Percentiles rank a stretch among this genome's conserved stretches.
These are phyloP conservation scores for Scaptomyza caliginosa DNA, from an alignment of 2,888 invertebrate genomes.

Conservation along the genomic window DNA sequence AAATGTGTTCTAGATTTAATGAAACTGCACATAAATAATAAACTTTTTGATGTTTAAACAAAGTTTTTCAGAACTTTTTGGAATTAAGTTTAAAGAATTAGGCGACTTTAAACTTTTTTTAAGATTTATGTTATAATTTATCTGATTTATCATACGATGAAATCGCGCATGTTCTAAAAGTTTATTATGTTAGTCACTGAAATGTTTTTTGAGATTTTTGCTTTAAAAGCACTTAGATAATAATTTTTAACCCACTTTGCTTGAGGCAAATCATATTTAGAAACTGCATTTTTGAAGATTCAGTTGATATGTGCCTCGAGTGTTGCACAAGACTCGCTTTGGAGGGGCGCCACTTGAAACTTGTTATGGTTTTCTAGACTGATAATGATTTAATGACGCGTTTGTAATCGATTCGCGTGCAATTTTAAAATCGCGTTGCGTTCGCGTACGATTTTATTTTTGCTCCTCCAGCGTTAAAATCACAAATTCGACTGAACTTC, in stretches of 20 bases:
- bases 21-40: no score
- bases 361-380: conserved; percentile 19
- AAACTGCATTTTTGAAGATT: conserved; percentile 66
- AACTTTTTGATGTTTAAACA: not conserved
- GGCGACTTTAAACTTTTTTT: no score
- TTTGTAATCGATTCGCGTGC: conserved; percentile 57
- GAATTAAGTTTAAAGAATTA: no score
- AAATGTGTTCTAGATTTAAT: not conserved
- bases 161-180: no score
- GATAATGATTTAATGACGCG: conserved; percentile 19
- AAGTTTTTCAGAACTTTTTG: conserved; percentile 2
- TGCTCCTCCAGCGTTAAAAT: conserved; percentile 74
- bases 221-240: no score
- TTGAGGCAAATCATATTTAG: conserved; percentile 75
- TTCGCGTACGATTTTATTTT: conserved; percentile 19
- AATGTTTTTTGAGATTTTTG: no score
- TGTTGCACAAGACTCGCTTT: conserved; percentile 10
- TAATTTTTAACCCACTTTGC: conserved; percentile 70
- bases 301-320: not conserved
- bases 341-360: conserved; percentile 22
- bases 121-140: no score
- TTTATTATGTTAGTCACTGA: conserved; percentile 33
- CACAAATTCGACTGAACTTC: conserved; percentile 81
- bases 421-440: conserved; percentile 64
- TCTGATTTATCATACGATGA: no score